phyloP scores from a whole-genome alignment of 2,888 invertebrate species.

The Argyresthia albistria region DNA sequence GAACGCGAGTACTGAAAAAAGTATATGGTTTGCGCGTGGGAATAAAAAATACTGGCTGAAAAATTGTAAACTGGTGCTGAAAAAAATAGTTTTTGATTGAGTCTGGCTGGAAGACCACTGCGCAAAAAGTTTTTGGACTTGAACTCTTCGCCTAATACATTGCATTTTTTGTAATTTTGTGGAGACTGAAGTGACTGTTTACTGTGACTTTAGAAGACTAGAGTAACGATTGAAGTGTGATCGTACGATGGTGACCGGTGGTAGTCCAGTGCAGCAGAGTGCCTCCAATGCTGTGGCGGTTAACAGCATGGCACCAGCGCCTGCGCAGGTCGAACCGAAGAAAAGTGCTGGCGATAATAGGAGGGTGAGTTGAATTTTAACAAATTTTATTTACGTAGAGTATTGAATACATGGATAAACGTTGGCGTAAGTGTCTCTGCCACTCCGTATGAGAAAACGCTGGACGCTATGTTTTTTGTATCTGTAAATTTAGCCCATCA shows the following conservation, averaged over 20 bases:
- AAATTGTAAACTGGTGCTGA: neutral
- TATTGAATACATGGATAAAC: too few species aligned
- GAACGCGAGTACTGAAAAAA: too few species aligned
- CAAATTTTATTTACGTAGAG: neutral
- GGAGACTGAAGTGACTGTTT: constrained; percentile 13
- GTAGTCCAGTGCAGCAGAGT: constrained; percentile 35
- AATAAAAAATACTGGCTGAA: too few species aligned
- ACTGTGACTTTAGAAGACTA: constrained; percentile 12
- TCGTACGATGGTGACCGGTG: constrained; percentile 54
- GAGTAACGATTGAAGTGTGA: neutral
- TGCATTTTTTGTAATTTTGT: constrained; percentile 5
- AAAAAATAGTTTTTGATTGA: neutral
- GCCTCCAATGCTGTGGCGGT: constrained; percentile 22
- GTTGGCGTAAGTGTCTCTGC: too few species aligned
- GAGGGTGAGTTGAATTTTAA: constrained; percentile 36
- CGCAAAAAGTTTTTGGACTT: too few species aligned
- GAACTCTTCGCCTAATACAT: constrained; percentile 7
- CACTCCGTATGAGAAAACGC: too few species aligned
- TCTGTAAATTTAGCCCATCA: too few species aligned
- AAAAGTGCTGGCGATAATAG: constrained; percentile 49
- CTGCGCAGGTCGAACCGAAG: constrained; percentile 34
- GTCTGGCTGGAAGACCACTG: too few species aligned
- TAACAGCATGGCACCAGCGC: constrained; percentile 32
- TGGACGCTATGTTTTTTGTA: too few species aligned
- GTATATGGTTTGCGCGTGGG: too few species aligned